Evolutionary conservation across 30 jellyfish, hydroid and myxozoan genomes (phyloP).

Genomic region (Chrysaora quinquecirrha): DNA sequence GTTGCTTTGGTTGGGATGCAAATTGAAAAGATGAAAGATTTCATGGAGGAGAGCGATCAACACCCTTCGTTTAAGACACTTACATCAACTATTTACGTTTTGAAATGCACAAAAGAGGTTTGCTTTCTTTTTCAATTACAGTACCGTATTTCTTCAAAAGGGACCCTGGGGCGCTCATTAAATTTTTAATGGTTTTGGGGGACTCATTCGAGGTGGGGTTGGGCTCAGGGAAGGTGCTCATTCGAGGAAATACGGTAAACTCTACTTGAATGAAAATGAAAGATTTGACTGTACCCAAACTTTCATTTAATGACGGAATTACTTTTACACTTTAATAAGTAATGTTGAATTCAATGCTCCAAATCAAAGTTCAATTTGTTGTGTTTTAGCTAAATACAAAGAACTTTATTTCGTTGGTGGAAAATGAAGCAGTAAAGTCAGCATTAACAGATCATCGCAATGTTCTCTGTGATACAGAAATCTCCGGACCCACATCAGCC

Average conservation of each 20-base stretch:
- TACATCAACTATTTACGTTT: background rate
- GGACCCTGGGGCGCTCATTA: background rate
- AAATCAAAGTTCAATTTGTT: too few species aligned
- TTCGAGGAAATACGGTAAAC: background rate
- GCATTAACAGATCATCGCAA: too few species aligned
- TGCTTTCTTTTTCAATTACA: too few species aligned
- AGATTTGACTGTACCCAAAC: too few species aligned
- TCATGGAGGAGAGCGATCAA: background rate
- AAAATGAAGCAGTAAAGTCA: too few species aligned
- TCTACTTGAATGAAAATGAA: too few species aligned
- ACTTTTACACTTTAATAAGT: too few species aligned
- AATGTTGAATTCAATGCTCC: too few species aligned
- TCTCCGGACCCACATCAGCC: conserved; percentile 3
- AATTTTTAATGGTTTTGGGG: background rate
- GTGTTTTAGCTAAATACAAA: too few species aligned
- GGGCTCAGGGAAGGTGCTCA: background rate
- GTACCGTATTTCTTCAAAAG: background rate
- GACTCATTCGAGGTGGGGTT: background rate
- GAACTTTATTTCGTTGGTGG: too few species aligned
- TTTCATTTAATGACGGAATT: too few species aligned
- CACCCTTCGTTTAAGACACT: background rate
- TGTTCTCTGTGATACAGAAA: too few species aligned
- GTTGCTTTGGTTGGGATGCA: conserved; percentile 10
- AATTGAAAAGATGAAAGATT: conserved; percentile 3
- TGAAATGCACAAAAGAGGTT: background rate